Percentiles rank a stretch among this genome's conserved stretches.
Evolutionary conservation across 1,140 invertebrate species (phyloP).

Genomic region (Drosophila asahinai): DNA sequence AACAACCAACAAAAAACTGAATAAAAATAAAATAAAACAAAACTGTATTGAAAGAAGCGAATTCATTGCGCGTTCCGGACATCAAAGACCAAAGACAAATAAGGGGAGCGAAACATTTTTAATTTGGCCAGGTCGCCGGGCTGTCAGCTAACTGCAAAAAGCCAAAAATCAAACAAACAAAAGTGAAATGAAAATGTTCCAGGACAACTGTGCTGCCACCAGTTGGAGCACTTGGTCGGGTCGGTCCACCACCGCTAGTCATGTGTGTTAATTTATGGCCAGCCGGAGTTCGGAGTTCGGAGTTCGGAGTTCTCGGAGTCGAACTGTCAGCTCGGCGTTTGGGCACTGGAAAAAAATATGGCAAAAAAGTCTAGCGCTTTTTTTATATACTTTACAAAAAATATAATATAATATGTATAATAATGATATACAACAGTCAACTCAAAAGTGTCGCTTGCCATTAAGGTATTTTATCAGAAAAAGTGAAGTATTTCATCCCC

Average conservation of each 20-base stretch:
- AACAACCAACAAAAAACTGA: slow-evolving; percentile 43
- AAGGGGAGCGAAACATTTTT: slow-evolving; percentile 61
- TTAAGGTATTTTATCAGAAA: no score
- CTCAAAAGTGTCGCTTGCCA: no score
- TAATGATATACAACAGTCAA: no score
- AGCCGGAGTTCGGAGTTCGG: slow-evolving; percentile 10
- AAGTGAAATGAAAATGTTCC: slow-evolving; percentile 68
- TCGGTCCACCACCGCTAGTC: slow-evolving; percentile 26
- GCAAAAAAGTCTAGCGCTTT: no score
- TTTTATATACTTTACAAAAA: neutral
- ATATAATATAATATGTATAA: no score
- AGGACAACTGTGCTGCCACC: neutral
- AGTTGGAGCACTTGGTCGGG: slow-evolving; percentile 2
- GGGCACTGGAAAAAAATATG: neutral
- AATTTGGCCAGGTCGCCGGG: slow-evolving; percentile 41
- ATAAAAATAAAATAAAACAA: slow-evolving; percentile 43
- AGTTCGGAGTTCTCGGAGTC: slow-evolving; percentile 6
- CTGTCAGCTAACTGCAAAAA: slow-evolving; percentile 71
- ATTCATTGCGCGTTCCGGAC: slow-evolving; percentile 27
- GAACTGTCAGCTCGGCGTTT: neutral
- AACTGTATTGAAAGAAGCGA: slow-evolving; percentile 50
- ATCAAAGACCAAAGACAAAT: slow-evolving; percentile 70
- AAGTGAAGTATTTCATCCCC: no score
- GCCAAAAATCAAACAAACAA: slow-evolving; percentile 81
- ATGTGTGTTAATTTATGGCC: slow-evolving; percentile 71